Evolutionary conservation across 2,113 vertebrate genomes (phyloP).

Genomic region (Polypterus bichir): DNA sequence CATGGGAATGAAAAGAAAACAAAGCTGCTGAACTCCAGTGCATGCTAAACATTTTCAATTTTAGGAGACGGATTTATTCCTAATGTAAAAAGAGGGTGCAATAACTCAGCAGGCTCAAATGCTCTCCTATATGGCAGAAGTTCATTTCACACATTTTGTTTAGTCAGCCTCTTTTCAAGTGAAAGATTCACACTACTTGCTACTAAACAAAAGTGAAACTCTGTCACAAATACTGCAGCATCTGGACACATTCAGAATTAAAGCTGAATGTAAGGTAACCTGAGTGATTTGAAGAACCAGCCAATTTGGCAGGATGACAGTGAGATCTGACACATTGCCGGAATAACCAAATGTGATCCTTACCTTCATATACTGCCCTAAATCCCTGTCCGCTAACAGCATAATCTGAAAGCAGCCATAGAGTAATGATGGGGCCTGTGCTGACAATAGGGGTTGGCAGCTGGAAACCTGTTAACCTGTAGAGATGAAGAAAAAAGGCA

Average conservation of each 20-base stretch:
- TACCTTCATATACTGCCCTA: slow-evolving; percentile 88
- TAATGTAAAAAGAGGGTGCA: not conserved
- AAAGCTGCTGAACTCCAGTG: too few relatives aligned
- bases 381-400: slow-evolving; percentile 96
- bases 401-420: slow-evolving; percentile 88
- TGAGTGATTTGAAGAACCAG: too few relatives aligned
- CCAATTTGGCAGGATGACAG: too few relatives aligned
- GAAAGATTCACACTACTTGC: too few relatives aligned
- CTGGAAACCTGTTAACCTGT: slow-evolving; percentile 93
- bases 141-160: slow-evolving; percentile 34
- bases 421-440: slow-evolving; percentile 65
- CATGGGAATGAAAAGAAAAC: too few relatives aligned
- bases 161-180: slow-evolving; percentile 30
- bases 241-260: too few relatives aligned
- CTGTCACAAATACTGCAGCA: too few relatives aligned
- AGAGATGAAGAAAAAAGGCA: slow-evolving; percentile 36
- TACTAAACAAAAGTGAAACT: too few relatives aligned
- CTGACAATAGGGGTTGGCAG: slow-evolving; percentile 88
- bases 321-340: too few relatives aligned
- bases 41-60: too few relatives aligned
- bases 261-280: too few relatives aligned
- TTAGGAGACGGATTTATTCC: too few relatives aligned
- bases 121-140: slow-evolving; percentile 18
- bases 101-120: slow-evolving; percentile 13
- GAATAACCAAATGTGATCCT: slow-evolving; percentile 18